A percentile compares a stretch with the other conserved stretches of the same genome.
Evolutionary conservation across 2,113 vertebrate species (phyloP).

Genomic region (Pardalotus punctatus): DNA sequence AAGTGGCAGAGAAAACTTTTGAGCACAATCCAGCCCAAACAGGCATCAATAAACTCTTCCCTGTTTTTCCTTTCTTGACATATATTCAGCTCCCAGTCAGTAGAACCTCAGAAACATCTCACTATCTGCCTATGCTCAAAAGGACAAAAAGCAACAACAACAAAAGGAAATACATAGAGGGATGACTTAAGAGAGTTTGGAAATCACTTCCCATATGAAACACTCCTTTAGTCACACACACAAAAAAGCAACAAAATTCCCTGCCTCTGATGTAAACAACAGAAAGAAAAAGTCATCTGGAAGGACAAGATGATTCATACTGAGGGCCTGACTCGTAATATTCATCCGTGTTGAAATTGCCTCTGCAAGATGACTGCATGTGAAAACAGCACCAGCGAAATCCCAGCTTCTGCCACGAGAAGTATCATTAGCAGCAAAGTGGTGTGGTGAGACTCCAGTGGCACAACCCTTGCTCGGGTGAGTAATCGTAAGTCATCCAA

Average conservation of each 20-base stretch:
- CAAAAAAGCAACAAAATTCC: slow-evolving; percentile 45
- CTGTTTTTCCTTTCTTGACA: neutral
- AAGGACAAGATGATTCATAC: slow-evolving; percentile 55
- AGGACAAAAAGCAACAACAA: slow-evolving; percentile 29
- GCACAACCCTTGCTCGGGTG: neutral
- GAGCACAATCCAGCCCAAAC: neutral
- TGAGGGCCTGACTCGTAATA: slow-evolving; percentile 36
- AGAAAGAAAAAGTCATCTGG: slow-evolving; percentile 64
- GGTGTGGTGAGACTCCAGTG: neutral
- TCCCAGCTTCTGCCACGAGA: neutral
- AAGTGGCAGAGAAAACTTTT: neutral
- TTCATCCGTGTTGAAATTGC: slow-evolving; percentile 49
- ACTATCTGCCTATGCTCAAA: neutral
- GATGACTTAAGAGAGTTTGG: slow-evolving; percentile 32
- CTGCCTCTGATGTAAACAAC: slow-evolving; percentile 59
- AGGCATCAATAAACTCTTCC: neutral
- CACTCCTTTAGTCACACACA: slow-evolving; percentile 34
- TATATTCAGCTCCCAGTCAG: neutral
- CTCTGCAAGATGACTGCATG: slow-evolving; percentile 41
- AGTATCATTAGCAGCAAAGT: slow-evolving; percentile 3
- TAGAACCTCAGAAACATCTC: neutral
- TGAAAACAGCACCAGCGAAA: slow-evolving; percentile 34
- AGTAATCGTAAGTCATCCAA: neutral
- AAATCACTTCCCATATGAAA: slow-evolving; percentile 24
- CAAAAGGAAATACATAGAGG: slow-evolving; percentile 4